Conservation (phyloP, 2,888 invertebrate species). For the Liposcelis brunnea region DNA sequence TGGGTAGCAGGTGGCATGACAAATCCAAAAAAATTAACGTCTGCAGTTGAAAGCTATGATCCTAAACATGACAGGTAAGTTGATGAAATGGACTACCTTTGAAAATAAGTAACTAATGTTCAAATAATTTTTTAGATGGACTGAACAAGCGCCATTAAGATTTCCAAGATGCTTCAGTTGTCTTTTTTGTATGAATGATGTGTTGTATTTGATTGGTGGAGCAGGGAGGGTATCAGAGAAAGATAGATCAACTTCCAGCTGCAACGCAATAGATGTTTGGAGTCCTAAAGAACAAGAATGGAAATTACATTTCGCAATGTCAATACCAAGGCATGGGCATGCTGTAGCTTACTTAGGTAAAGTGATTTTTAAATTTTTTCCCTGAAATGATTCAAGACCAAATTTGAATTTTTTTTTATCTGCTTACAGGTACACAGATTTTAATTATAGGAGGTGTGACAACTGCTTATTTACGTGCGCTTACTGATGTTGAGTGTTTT, state of each 20-base stretch:
- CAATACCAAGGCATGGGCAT: slow-evolving; percentile 46
- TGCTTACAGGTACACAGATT: slow-evolving; percentile 29
- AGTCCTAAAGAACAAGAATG: slow-evolving; percentile 35
- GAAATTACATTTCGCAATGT: slow-evolving; percentile 39
- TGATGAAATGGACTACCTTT: slow-evolving; percentile 32
- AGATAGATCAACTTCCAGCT: slow-evolving; percentile 37
- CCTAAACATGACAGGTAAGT: slow-evolving; percentile 38
- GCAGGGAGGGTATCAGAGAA: slow-evolving; percentile 37
- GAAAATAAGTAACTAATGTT: too few relatives aligned
- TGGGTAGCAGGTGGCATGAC: slow-evolving; percentile 59
- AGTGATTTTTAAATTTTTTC: background rate
- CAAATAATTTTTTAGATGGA: too few relatives aligned
- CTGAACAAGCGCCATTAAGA: slow-evolving; percentile 33
- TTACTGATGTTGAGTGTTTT: slow-evolving; percentile 48
- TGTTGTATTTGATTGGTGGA: slow-evolving; percentile 47
- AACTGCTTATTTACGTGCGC: slow-evolving; percentile 42
- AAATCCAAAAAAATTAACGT: slow-evolving; percentile 36
- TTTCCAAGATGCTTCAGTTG: slow-evolving; percentile 34
- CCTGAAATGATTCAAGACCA: too few relatives aligned
- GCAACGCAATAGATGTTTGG: slow-evolving; percentile 42
- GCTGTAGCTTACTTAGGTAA: slow-evolving; percentile 43
- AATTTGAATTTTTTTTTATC: too few relatives aligned
- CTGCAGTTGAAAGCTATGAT: slow-evolving; percentile 45
- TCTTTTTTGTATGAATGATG: slow-evolving; percentile 24
- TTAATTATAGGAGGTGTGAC: slow-evolving; percentile 48